Evolutionary conservation across 2,113 vertebrate genomes (phyloP), one percentile per base, ranked within the genome.

Genomic region (Pelobates fuscus): DNA sequence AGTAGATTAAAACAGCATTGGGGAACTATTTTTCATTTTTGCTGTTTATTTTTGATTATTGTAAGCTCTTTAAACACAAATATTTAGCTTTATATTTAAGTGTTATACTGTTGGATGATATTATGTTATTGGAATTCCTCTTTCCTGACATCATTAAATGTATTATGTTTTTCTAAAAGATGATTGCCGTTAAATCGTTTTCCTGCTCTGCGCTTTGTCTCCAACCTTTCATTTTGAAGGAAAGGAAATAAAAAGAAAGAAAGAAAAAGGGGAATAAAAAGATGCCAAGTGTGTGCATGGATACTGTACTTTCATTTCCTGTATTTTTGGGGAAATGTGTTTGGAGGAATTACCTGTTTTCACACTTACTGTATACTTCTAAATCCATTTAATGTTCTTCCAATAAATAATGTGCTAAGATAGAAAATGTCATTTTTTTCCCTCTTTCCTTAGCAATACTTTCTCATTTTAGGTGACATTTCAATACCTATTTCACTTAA

Each of bases 51-150:
- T 74, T 61, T 49, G 30, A 74, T 26, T 43, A 44, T 65, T 65
- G 59, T 25, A 27, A 57, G 18, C 23, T 27, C 71, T 57, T 65
- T 49, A 54, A 24, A 74, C 65, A 74, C 46, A 49, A 71, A 25
- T 71, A 23, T 60, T 61, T 71, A 27, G 60, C 64, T 30, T 57
- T 52, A 30, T 55, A 15, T 74, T 57, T 30, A 55, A 65, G 46
- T 74, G 61, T 64, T 65, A 65, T 43, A 65, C 41, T n/a, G 61
- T 23, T 41, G 61, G 43, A 25, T 65, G 30, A 46, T 67, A 58
- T 67, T 66, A 44, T 46, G 58, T 75, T 66, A 67, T 58, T 67
- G 44, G 55, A 60, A 76, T 61, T 76, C 63, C 63, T 59, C 32
- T 25, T 60, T 55, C 58, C 52, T 76, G 72, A 67, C 25, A 66